A percentile compares a stretch with the other conserved stretches of the same genome.
Evolutionary conservation across 1,140 invertebrate genomes (phyloP).

Genomic region (Heterodera carotae): DNA sequence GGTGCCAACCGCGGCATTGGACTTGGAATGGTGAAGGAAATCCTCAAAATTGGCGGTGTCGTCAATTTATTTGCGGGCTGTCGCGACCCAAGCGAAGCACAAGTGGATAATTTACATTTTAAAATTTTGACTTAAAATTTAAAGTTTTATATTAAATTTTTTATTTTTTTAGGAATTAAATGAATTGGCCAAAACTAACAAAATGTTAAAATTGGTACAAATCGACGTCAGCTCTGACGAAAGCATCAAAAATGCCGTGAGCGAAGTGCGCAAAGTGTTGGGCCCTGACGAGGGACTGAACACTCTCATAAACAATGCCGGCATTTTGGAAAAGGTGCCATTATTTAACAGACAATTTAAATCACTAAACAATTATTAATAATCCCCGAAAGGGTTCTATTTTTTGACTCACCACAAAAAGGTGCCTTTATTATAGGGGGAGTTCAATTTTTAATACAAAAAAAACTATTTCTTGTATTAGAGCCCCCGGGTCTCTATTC

Average conservation of each 20-base stretch:
- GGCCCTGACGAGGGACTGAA: conserved; percentile 23
- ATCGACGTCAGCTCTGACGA: background rate
- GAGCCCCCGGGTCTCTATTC: too few species aligned
- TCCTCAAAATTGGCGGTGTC: conserved; percentile 19
- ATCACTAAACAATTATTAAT: too few species aligned
- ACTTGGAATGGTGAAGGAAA: conserved; percentile 37
- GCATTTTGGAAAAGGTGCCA: conserved; percentile 33
- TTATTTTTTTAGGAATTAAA: background rate
- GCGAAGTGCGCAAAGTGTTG: background rate
- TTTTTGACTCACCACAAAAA: too few species aligned
- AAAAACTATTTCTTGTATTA: too few species aligned
- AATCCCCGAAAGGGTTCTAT: too few species aligned
- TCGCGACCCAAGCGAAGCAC: conserved; percentile 31
- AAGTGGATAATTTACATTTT: conserved; percentile 12
- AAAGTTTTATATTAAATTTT: background rate
- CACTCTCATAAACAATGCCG: conserved; percentile 46
- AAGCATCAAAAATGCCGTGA: background rate
- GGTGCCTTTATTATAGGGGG: too few species aligned
- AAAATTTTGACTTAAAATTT: background rate
- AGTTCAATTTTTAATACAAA: too few species aligned
- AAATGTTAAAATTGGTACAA: background rate
- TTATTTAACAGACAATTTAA: too few species aligned
- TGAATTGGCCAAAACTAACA: background rate
- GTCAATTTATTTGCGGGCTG: conserved; percentile 37
- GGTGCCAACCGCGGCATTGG: conserved; percentile 50